phyloP scores from a whole-genome alignment of 2,113 vertebrate genomes.

The Uria lomvia region DNA sequence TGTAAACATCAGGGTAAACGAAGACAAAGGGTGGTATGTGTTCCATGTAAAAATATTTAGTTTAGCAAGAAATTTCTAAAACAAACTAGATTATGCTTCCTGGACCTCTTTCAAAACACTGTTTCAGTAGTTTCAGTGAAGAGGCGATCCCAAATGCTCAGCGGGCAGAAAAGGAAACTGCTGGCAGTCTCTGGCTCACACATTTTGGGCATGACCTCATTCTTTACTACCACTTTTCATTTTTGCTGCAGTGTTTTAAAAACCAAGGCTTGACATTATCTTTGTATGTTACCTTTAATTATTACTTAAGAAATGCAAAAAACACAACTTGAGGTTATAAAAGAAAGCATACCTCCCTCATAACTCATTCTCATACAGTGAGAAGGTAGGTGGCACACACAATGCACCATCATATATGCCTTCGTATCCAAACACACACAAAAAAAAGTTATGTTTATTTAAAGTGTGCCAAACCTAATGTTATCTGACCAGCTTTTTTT shows the following conservation, averaged over 20 bases:
- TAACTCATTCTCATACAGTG: not conserved
- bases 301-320: not conserved
- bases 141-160: slow-evolving; percentile 29
- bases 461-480: not conserved
- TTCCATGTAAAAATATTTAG: not conserved
- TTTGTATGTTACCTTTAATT: not conserved
- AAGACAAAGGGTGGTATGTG: not conserved
- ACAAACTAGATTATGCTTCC: not conserved
- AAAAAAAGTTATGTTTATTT: not conserved
- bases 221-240: slow-evolving; percentile 37
- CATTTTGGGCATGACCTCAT: slow-evolving; percentile 44
- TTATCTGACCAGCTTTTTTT: not conserved
- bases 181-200: slow-evolving; percentile 44
- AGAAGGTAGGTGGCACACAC: not conserved
- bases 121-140: not conserved
- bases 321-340: not conserved
- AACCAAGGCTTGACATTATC: not conserved
- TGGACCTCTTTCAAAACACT: not conserved
- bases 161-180: slow-evolving; percentile 29
- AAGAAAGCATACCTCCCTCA: not conserved
- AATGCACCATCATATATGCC: not conserved
- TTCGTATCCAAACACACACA: not conserved
- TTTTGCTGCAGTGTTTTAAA: not conserved
- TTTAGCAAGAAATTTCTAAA: not conserved
- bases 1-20: not conserved